phyloP scores from a whole-genome alignment of 1,140 invertebrate species.

The Aphis craccivora region DNA sequence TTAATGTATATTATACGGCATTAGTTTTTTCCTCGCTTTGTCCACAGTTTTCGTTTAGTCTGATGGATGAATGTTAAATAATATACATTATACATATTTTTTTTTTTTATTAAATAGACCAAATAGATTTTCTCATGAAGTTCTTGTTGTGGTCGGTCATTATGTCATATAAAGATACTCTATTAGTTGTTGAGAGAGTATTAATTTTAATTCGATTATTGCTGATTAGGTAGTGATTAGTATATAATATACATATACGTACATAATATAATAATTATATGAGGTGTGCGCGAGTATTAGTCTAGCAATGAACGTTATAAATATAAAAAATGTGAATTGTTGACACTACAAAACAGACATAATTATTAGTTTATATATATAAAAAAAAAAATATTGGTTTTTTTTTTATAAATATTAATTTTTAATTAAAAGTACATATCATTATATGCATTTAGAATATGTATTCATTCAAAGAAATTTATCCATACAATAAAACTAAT shows the following conservation, averaged over 20 bases:
- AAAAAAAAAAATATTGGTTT: neutral
- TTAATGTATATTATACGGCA: too few relatives aligned
- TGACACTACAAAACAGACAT: neutral
- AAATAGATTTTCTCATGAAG: neutral
- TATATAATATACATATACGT: neutral
- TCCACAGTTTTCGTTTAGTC: neutral
- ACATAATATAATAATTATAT: neutral
- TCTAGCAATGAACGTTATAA: neutral
- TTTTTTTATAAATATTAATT: slow-evolving; percentile 17
- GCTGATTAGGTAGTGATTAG: neutral
- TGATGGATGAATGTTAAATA: neutral
- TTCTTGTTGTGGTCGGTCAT: neutral
- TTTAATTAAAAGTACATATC: neutral
- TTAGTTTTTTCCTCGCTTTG: neutral
- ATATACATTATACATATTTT: neutral
- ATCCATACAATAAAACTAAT: neutral
- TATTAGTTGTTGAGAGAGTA: neutral
- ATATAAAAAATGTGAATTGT: neutral
- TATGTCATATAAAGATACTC: neutral
- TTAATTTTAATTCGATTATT: neutral
- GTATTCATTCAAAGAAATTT: neutral
- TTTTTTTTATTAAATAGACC: neutral
- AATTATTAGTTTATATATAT: neutral
- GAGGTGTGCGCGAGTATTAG: neutral
- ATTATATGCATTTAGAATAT: neutral